Evolutionary conservation across 2,113 vertebrate species (phyloP).

Genomic region (Sinocyclocheilus anshuiensis): DNA sequence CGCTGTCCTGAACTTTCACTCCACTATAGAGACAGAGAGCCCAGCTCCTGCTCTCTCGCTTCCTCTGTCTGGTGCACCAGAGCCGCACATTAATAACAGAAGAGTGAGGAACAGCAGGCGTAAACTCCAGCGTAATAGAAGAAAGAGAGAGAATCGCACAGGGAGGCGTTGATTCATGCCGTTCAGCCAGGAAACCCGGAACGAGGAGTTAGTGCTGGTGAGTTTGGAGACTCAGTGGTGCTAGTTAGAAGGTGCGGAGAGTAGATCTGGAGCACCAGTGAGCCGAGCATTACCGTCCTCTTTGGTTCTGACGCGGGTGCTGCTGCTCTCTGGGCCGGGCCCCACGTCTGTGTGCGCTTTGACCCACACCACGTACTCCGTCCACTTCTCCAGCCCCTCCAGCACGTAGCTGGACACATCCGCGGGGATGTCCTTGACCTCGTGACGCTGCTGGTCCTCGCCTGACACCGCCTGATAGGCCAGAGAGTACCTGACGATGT

Average conservation of each 20-base stretch:
- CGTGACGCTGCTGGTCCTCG: conserved; percentile 89
- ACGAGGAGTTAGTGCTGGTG: neutral
- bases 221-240: neutral
- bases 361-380: conserved; percentile 98
- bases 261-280: neutral
- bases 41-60: neutral
- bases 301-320: conserved; percentile 88
- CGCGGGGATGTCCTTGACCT: conserved; percentile 86
- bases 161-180: neutral
- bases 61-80: neutral
- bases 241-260: neutral
- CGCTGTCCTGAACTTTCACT: neutral
- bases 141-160: neutral
- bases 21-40: neutral
- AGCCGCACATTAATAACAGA: neutral
- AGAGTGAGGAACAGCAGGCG: conserved; percentile 10
- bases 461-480: conserved; percentile 88
- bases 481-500: conserved; percentile 95
- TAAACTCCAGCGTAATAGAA: conserved; percentile 4
- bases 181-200: neutral
- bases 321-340: conserved; percentile 92
- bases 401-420: conserved; percentile 90
- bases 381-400: conserved; percentile 97
- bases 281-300: conserved; percentile 91
- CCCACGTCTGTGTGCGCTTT: conserved; percentile 97